Evolutionary conservation across 2,888 invertebrate species (phyloP), one percentile per base, ranked within the genome.

Genomic region (Lordiphosa fenestrarum): DNA sequence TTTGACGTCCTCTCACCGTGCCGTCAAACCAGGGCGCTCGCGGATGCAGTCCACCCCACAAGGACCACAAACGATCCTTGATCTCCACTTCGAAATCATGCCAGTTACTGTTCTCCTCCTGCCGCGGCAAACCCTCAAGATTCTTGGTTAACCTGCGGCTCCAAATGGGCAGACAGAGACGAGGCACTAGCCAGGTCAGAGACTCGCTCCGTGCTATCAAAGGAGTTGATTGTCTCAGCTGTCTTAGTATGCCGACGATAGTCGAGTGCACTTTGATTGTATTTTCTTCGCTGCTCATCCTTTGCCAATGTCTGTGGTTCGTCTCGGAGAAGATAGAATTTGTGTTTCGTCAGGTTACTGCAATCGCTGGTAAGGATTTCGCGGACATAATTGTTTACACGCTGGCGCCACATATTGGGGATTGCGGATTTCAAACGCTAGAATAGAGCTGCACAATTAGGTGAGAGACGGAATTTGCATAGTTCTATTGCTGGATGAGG

Each of bases 41-140:
- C 6, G 93, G 93, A 89, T 93, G 93, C 23, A 94, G 73, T 9
- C 91, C 90, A 1, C 94, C 93, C 91, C 93, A 92, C 1, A 95
- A 87, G 0, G 94, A 94, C 89, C 90, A 94, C 0, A 94, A 87
- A 70, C 93, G 93, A 1, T 92, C 91, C 0, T 91, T 90, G 64
- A 93, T 92, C 80, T 94, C 94, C 3, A 94, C 91, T 60, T 93
- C 92, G 91, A 92, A 94, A 10, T 81, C 68, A 44, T 65, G 69
- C 60, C 92, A 91, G 73, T 92, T 92, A 3, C 76, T 68, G 1
- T 57, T 37, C 0, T 63, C 39, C 41, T 56, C 54, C n/a, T 72
- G 54, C 6, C 73, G 15, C 82, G 75, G 30, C 63, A 51, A 3
- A 0, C 84, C 78, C 2, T 63, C 68, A 9, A 81, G 54, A 51